Evolutionary conservation across 2,797 vertebrate genomes (phyloP).

Genomic region (Hyperoplus immaculatus): DNA sequence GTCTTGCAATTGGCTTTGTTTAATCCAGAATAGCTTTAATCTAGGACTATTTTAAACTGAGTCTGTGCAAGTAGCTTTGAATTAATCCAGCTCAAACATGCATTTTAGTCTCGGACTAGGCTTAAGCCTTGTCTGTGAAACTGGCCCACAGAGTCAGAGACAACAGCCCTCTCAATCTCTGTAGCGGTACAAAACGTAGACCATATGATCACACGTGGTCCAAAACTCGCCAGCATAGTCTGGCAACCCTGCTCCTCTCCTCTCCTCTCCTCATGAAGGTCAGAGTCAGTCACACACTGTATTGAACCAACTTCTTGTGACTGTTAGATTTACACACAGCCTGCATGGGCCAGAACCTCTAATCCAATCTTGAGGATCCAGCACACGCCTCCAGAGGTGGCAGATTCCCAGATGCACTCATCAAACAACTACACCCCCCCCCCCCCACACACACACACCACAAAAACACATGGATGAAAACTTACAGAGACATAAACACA

Average conservation of each 20-base stretch:
- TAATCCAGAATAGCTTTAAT: too few species aligned
- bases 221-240: neutral
- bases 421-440: neutral
- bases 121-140: too few species aligned
- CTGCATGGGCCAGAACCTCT: conserved; percentile 13
- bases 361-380: conserved; percentile 47
- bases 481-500: neutral
- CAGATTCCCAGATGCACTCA: conserved; percentile 25
- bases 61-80: too few species aligned
- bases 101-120: too few species aligned
- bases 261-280: conserved; percentile 34
- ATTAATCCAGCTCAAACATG: too few species aligned
- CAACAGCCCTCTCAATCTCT: neutral
- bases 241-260: neutral
- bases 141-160: neutral
- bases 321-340: conserved; percentile 44
- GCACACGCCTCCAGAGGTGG: conserved; percentile 31
- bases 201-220: neutral
- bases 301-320: conserved; percentile 8
- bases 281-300: conserved; percentile 27
- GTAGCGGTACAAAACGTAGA: neutral
- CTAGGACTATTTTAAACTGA: too few species aligned
- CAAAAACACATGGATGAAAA: neutral
- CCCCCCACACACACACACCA: conserved; percentile 9
- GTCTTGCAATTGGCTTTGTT: too few species aligned